Evolutionary conservation across 1,140 invertebrate species (phyloP).

Genomic region (Schlechtendalia chinensis): DNA sequence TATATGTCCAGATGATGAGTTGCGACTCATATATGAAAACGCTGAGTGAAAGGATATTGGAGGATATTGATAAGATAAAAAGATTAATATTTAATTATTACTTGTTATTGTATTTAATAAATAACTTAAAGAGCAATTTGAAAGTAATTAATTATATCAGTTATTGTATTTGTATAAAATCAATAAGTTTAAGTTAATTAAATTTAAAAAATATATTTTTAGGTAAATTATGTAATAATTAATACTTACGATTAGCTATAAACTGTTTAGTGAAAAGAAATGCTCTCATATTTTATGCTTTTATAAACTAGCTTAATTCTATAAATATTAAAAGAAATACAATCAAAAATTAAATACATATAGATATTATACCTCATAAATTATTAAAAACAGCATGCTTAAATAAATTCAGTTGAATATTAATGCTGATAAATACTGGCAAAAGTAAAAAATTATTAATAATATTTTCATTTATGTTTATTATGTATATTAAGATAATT

Average conservation of each 20-base stretch:
- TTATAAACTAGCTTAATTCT: neutral
- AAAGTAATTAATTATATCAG: neutral
- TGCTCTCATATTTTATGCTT: too few relatives aligned
- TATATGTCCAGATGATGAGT: conserved; percentile 36
- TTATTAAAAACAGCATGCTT: neutral
- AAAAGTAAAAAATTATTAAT: neutral
- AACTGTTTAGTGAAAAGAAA: neutral
- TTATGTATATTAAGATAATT: neutral
- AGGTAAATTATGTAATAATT: too few relatives aligned
- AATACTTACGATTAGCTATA: neutral
- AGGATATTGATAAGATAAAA: neutral
- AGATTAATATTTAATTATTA: neutral
- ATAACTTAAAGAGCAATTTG: neutral
- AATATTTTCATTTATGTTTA: neutral
- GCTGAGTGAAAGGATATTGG: conserved; percentile 18
- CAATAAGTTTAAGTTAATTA: neutral
- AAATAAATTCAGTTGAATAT: neutral
- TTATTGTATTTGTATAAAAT: neutral
- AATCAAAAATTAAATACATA: too few relatives aligned
- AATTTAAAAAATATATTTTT: too few relatives aligned
- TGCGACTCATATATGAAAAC: conserved; percentile 36
- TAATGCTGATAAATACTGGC: neutral
- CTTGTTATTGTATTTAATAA: neutral
- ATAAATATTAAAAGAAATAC: too few relatives aligned
- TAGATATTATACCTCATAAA: neutral